A percentile compares a stretch with the other conserved stretches of the same genome.
Evolutionary conservation across 2,888 invertebrate species (phyloP).

Genomic region (Yponomeuta malinellus): DNA sequence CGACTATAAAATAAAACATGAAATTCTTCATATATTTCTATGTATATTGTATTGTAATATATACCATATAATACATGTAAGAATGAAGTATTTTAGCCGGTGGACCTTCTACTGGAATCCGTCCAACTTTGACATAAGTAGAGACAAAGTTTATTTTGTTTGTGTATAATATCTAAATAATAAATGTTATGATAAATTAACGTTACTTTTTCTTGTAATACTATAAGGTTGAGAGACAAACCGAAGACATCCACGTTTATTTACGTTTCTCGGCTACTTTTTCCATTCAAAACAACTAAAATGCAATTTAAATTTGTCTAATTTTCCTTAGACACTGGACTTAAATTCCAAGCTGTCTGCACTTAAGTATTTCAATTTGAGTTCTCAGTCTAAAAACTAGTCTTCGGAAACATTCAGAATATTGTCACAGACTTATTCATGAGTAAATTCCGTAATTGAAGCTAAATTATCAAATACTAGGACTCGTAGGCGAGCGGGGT

Average conservation of each 20-base stretch:
- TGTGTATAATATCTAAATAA: conserved; percentile 25
- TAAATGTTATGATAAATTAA: conserved; percentile 20
- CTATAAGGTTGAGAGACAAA: background rate
- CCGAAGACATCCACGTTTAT: background rate
- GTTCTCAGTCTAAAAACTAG: background rate
- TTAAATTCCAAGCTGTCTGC: too few relatives aligned
- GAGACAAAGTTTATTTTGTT: conserved; percentile 18
- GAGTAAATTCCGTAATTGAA: background rate
- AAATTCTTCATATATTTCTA: background rate
- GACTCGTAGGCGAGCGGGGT: background rate
- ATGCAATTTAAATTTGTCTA: background rate
- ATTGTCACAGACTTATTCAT: background rate
- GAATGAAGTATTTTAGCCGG: conserved; percentile 20
- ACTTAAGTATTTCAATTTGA: background rate
- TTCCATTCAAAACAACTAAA: too few relatives aligned
- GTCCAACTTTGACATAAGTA: conserved; percentile 20
- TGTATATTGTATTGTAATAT: background rate
- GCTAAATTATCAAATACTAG: conserved; percentile 2
- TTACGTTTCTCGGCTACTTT: too few relatives aligned
- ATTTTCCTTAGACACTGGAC: background rate
- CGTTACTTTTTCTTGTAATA: background rate
- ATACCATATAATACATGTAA: conserved; percentile 7
- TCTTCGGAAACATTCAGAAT: background rate
- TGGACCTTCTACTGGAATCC: conserved; percentile 22
- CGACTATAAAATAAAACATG: background rate